Evolutionary conservation across 2,113 vertebrate species (phyloP), one percentile per base, ranked within the genome.

Genomic region (Ovis aries): DNA sequence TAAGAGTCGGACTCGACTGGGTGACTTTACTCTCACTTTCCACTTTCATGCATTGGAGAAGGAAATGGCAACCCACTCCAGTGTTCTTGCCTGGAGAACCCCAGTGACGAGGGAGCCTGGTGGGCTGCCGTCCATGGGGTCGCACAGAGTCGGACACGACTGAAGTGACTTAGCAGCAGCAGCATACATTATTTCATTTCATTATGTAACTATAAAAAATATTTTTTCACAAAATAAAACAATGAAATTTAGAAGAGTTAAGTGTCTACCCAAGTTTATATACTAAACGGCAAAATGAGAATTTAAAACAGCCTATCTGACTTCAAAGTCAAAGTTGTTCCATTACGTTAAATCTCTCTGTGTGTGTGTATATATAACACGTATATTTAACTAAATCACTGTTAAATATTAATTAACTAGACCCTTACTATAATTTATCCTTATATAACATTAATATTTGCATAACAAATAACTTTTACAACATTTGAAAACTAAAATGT

Each of bases 131-230:
- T 52, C 52, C 5, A 6, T 52, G 15, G 52, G 5, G 52, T 52
- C 52, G 4, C 5, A 52, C 15, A 52, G 52, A 17, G 52, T 52
- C 1, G 16, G 15, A 52, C 52, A 52, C 15, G 15, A 52, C 52
- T 52, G 52, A 52, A 52, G 52, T 0, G 5, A 17, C 52, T 52
- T 2, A 52, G 52, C 52, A 52, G 52, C 0, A 52, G 52, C 52
- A 52, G 15, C 16, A n/a, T 6, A 83, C 33, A 40, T 71, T 83
- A 87, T 74, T 83, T 82, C 7, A 89, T 64, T 74, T 71, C 40
- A 93, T 52, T 97, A 89, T 27, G 78, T 71, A 89, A 52, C 31
- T 57, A 86, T 36, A 29, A 82, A 95, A 96, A 6, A 52, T 48
- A 17, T n/a, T 77, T 59, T 84, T 86, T 43, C 43, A 82, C 60